Evolutionary conservation across 2,797 vertebrate genomes (phyloP).

Genomic region (Dromococcyx pavoninus): DNA sequence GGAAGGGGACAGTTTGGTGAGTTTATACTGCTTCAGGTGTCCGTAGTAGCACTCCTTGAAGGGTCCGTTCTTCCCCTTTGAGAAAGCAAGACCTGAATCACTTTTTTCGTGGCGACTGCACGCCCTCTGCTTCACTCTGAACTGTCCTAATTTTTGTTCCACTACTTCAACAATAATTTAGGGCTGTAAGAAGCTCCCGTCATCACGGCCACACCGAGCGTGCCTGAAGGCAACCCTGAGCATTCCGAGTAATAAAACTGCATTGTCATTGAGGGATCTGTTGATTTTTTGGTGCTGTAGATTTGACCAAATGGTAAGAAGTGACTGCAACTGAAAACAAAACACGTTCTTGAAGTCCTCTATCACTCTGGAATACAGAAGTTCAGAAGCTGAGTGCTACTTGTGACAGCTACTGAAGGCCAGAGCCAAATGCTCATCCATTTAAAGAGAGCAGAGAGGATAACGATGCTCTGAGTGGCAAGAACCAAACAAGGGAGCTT

Average conservation of each 20-base stretch:
- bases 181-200: neutral
- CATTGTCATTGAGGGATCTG: neutral
- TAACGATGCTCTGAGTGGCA: neutral
- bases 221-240: neutral
- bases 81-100: neutral
- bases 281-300: neutral
- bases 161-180: neutral
- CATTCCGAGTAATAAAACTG: neutral
- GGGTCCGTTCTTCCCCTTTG: constrained; percentile 76
- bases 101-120: neutral
- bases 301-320: neutral
- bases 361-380: neutral
- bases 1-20: constrained; percentile 77
- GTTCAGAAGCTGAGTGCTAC: neutral
- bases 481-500: neutral
- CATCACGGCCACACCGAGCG: neutral
- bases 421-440: neutral
- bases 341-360: neutral
- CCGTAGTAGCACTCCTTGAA: constrained; percentile 84
- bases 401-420: neutral
- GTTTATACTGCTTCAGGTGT: constrained; percentile 80
- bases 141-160: neutral
- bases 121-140: neutral
- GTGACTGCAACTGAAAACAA: neutral
- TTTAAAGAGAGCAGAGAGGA: neutral